Conservation (phyloP, 64 coral and sea anemone genomes). For the Platygyra sinensis region DNA sequence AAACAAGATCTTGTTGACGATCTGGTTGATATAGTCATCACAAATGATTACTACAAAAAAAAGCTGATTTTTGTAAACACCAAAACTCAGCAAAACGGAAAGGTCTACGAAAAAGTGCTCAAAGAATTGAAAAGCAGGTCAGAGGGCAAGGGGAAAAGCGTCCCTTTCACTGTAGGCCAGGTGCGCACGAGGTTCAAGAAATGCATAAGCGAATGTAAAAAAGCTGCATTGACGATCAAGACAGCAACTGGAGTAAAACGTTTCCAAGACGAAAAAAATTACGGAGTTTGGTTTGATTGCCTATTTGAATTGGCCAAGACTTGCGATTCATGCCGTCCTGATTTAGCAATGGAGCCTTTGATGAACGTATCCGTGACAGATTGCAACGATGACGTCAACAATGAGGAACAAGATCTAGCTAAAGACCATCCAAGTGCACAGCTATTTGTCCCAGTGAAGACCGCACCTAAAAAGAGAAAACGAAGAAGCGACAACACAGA, state of each 20-base stretch:
- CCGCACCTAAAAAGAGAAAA: constrained; percentile 11
- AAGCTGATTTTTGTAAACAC: constrained; percentile 20
- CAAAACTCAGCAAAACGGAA: constrained; percentile 30
- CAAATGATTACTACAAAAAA: too few species aligned
- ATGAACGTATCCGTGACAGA: constrained; percentile 4
- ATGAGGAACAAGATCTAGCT: too few species aligned
- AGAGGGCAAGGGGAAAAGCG: constrained; percentile 8
- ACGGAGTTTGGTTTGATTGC: constrained; percentile 21
- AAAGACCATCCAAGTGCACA: too few species aligned
- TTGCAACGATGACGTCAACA: constrained; percentile 20
- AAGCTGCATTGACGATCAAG: too few species aligned
- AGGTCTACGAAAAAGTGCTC: constrained; percentile 9
- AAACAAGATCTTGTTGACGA: too few species aligned
- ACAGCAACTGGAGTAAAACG: too few species aligned
- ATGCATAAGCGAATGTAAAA: constrained; percentile 49
- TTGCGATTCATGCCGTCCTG: constrained; percentile 16
- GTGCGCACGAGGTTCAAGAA: constrained; percentile 49
- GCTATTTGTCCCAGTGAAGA: constrained; percentile 31
- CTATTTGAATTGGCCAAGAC: constrained; percentile 22
- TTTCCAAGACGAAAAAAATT: constrained; percentile 2
- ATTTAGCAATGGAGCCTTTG: constrained; percentile 17
- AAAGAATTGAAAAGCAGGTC: constrained; percentile 12
- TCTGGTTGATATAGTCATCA: too few species aligned
- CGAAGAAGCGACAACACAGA: too few species aligned
- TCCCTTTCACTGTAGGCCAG: constrained; percentile 55